Conservation (phyloP, 2,797 vertebrate genomes). For the Eutrigla gurnardus region DNA sequence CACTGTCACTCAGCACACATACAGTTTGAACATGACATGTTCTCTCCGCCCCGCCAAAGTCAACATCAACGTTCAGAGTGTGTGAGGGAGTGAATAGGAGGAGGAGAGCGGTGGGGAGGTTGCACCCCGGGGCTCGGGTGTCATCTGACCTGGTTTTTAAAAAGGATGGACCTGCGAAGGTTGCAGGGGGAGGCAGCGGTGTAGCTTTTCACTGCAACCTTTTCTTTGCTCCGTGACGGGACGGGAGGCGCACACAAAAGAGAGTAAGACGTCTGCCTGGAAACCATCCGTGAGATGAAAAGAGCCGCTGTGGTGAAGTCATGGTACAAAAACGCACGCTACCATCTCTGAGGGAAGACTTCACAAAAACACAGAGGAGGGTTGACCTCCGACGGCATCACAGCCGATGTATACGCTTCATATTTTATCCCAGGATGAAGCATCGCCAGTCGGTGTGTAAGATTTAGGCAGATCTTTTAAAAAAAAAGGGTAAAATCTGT, state of each 20-base stretch:
- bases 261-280: conserved; percentile 67
- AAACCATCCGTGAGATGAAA: conserved; percentile 77
- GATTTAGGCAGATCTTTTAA: neutral
- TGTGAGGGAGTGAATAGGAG: conserved; percentile 24
- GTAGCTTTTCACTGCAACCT: conserved; percentile 77
- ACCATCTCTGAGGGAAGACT: conserved; percentile 17
- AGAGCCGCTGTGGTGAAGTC: conserved; percentile 73
- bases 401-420: neutral
- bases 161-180: conserved; percentile 64
- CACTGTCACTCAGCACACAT: conserved; percentile 18
- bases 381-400: neutral
- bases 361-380: too few species aligned
- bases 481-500: neutral
- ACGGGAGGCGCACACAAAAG: conserved; percentile 20
- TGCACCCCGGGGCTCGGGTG: conserved; percentile 66
- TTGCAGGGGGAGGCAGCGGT: conserved; percentile 74
- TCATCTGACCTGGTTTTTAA: conserved; percentile 79
- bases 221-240: conserved; percentile 75
- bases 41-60: neutral
- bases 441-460: neutral
- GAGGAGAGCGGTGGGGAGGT: conserved; percentile 27
- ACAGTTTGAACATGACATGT: conserved; percentile 20
- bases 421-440: neutral
- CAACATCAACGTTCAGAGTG: conserved; percentile 51
- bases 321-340: conserved; percentile 66